Percentiles rank a stretch among this genome's conserved stretches.
These are phyloP conservation scores for Enteromius argenteus DNA, from an alignment of 2,797 vertebrate genomes.

Conservation along the genomic window DNA sequence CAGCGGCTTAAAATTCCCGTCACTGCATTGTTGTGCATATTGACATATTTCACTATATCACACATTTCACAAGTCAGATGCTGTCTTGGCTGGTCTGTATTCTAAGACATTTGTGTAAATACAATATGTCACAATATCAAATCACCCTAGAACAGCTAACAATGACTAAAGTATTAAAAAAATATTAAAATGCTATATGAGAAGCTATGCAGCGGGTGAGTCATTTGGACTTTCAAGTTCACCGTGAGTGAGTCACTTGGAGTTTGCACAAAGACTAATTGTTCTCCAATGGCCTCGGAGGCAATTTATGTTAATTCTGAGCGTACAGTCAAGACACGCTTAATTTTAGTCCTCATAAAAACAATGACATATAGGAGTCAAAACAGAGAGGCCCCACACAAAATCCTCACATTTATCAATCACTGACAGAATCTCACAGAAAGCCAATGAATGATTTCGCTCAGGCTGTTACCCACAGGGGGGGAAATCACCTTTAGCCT, in stretches of 20 bases:
- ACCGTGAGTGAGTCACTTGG: constrained; percentile 63
- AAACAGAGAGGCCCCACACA: constrained; percentile 67
- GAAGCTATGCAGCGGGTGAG: constrained; percentile 26
- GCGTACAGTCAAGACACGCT: constrained; percentile 68
- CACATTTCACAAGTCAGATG: constrained; percentile 11
- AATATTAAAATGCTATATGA: constrained; percentile 14
- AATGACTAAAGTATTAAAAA: constrained; percentile 14
- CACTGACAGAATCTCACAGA: constrained; percentile 70
- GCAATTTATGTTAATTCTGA: constrained; percentile 63
- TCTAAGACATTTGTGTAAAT: constrained; percentile 14
- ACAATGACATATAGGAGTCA: constrained; percentile 71
- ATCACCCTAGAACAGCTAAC: neutral
- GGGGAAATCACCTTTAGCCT: constrained; percentile 47
- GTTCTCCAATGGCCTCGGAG: constrained; percentile 69
- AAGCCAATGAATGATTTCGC: constrained; percentile 59
- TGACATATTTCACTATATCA: constrained; percentile 14
- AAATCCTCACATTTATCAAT: constrained; percentile 71
- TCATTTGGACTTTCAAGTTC: constrained; percentile 25
- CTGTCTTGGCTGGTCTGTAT: neutral
- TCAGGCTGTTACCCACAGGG: constrained; percentile 17
- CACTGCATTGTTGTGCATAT: neutral
- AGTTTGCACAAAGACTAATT: constrained; percentile 72
- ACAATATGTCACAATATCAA: constrained; percentile 29
- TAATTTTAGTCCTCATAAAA: constrained; percentile 65
- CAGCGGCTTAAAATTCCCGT: neutral